Percentiles rank a stretch among this genome's conserved stretches.
phyloP scores from a whole-genome alignment of 2,113 vertebrate species.

The Phalacrocorax aristotelis region DNA sequence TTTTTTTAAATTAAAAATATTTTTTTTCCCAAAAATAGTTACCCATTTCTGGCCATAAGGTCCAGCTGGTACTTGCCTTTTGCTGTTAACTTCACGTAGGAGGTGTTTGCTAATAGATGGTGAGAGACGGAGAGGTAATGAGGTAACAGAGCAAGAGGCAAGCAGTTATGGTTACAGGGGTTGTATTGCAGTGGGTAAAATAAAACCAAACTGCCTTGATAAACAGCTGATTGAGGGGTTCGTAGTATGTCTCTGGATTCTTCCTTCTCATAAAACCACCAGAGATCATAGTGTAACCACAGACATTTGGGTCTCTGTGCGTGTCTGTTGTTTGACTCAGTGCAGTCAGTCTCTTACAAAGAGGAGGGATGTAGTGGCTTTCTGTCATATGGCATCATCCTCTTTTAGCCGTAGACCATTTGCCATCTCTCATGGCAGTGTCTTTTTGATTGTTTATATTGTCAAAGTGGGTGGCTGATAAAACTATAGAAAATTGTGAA shows the following conservation, averaged over 20 bases:
- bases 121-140: fast-evolving
- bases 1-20: background rate
- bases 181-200: background rate
- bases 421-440: background rate
- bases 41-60: background rate
- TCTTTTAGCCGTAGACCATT: background rate
- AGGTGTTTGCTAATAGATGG: background rate
- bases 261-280: background rate
- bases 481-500: background rate
- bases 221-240: background rate
- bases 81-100: background rate
- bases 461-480: background rate
- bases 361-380: background rate
- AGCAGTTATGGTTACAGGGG: no score
- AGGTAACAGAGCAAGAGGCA: background rate
- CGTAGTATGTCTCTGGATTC: background rate
- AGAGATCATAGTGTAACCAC: background rate
- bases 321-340: background rate
- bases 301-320: background rate
- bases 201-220: background rate
- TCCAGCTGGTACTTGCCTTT: background rate
- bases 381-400: background rate
- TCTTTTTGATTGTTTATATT: background rate
- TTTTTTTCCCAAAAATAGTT: background rate
- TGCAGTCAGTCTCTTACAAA: background rate